These are phyloP conservation scores for Pachyramphus minor DNA, from an alignment of 2,113 vertebrate species.

Conservation along the genomic window DNA sequence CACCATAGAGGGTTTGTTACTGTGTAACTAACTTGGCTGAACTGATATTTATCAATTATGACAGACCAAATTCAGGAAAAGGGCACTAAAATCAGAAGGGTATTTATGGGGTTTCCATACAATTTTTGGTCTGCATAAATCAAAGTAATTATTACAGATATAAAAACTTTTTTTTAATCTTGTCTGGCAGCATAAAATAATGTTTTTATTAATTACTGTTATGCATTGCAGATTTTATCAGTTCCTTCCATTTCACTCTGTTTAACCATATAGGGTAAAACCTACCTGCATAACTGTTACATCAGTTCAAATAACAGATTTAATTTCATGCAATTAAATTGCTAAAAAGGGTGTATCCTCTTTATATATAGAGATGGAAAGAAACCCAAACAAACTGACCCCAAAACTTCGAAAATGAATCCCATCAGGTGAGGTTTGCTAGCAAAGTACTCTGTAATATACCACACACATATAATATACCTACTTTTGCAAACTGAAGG, in stretches of 20 bases:
- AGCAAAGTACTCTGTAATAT: neutral
- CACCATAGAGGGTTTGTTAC: neutral
- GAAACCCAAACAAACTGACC: neutral
- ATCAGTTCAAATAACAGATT: neutral
- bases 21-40: neutral
- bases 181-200: neutral
- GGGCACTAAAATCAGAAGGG: neutral
- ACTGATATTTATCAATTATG: neutral
- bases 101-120: neutral
- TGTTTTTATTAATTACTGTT: neutral
- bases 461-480: neutral
- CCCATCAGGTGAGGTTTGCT: neutral
- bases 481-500: neutral
- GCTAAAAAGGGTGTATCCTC: neutral
- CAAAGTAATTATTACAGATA: neutral
- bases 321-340: neutral
- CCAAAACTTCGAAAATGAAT: neutral
- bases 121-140: neutral
- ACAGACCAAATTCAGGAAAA: neutral
- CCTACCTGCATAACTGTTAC: neutral
- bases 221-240: neutral
- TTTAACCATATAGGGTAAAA: neutral
- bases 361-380: neutral
- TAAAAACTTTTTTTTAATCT: neutral
- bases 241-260: neutral